These are phyloP conservation scores for Archips xylosteana DNA, from an alignment of 2,888 invertebrate genomes.

Conservation along the genomic window DNA sequence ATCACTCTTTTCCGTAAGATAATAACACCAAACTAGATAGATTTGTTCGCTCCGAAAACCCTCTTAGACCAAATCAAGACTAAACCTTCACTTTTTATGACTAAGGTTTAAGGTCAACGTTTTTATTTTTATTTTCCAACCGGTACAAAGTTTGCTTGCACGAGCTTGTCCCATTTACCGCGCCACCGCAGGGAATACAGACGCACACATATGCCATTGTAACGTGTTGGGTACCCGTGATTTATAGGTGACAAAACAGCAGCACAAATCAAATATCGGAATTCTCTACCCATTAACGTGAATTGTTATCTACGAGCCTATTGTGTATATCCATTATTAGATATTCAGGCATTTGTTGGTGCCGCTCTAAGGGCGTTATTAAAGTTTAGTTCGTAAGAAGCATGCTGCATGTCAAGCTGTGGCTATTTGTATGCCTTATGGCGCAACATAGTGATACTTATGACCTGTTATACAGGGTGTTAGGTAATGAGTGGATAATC, in stretches of 20 bases:
- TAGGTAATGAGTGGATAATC: too few species aligned
- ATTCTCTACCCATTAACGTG: neutral
- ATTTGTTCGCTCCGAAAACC: too few species aligned
- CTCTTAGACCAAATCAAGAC: too few species aligned
- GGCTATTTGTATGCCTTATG: too few species aligned
- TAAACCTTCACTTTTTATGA: too few species aligned
- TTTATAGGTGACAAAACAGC: slow-evolving; percentile 5
- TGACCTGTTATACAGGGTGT: too few species aligned
- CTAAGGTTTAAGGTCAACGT: too few species aligned
- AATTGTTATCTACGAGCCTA: slow-evolving; percentile 7
- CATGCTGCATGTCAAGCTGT: too few species aligned
- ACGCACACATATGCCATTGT: neutral
- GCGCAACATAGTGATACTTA: too few species aligned
- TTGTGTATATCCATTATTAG: neutral
- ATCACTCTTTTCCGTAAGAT: too few species aligned
- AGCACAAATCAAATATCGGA: slow-evolving; percentile 12
- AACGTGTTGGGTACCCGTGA: neutral
- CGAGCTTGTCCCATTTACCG: neutral
- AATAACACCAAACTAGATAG: too few species aligned
- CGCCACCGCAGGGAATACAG: neutral
- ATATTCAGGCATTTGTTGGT: neutral
- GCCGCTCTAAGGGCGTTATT: neutral
- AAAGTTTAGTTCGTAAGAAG: too few species aligned
- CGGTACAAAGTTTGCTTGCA: neutral
- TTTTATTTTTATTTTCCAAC: neutral